phyloP scores from a whole-genome alignment of 2,797 vertebrate species.

The Enteromius mattozi region DNA sequence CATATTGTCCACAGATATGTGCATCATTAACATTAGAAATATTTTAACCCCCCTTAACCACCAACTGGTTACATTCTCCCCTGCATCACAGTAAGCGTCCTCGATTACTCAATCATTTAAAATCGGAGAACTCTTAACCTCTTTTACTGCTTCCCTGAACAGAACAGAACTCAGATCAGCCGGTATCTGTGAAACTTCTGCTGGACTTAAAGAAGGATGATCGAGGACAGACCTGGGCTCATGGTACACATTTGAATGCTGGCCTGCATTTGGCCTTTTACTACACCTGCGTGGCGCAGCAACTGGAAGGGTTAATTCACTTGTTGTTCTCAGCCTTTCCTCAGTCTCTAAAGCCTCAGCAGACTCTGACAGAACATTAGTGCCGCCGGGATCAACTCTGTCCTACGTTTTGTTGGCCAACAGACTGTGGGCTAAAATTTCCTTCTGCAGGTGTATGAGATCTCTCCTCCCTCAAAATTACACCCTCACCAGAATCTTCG shows the following conservation, averaged over 20 bases:
- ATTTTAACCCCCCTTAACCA: too few species aligned
- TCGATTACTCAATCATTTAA: constrained; percentile 14
- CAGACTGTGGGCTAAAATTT: not conserved
- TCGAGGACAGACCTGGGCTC: constrained; percentile 11
- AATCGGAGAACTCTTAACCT: not conserved
- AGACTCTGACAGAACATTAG: too few species aligned
- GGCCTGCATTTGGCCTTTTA: constrained; percentile 9
- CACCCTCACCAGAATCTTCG: not conserved
- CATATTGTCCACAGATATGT: too few species aligned
- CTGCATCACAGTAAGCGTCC: not conserved
- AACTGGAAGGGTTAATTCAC: too few species aligned
- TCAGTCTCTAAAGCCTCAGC: too few species aligned
- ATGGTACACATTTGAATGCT: not conserved
- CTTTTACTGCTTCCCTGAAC: constrained; percentile 6
- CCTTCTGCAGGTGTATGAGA: not conserved
- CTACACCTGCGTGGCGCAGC: not conserved
- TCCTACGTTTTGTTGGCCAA: not conserved
- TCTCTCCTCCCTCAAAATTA: not conserved
- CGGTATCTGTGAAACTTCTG: not conserved
- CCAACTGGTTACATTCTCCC: constrained; percentile 5
- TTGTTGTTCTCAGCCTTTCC: too few species aligned
- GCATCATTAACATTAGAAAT: too few species aligned
- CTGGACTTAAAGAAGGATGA: not conserved
- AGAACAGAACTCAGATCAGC: not conserved
- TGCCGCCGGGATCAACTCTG: too few species aligned